These are phyloP conservation scores for Perizoma affinitatum DNA, from an alignment of 2,888 invertebrate species.

Conservation along the genomic window DNA sequence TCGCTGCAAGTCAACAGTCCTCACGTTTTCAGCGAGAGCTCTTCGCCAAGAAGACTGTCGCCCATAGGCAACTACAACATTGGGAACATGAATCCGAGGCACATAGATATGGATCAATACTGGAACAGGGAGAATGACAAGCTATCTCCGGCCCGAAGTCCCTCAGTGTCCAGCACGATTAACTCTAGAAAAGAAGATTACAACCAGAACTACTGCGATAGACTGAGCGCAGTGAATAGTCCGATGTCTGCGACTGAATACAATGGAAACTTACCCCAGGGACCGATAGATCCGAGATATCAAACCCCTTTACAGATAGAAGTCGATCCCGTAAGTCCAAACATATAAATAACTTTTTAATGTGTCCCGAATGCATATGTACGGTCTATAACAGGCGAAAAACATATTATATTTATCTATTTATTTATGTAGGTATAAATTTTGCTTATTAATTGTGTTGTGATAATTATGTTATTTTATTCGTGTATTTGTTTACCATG, in stretches of 20 bases:
- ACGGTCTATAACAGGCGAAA: slow-evolving; percentile 26
- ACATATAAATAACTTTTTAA: slow-evolving; percentile 41
- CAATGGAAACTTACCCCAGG: slow-evolving; percentile 69
- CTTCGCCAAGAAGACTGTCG: slow-evolving; percentile 72
- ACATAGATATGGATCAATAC: slow-evolving; percentile 73
- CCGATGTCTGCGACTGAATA: slow-evolving; percentile 65
- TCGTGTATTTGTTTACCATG: slow-evolving; percentile 22
- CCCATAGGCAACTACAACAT: slow-evolving; percentile 79
- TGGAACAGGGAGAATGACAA: slow-evolving; percentile 71
- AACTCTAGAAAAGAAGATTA: slow-evolving; percentile 73
- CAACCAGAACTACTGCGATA: slow-evolving; percentile 75
- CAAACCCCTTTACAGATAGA: slow-evolving; percentile 85
- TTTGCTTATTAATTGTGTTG: slow-evolving; percentile 25
- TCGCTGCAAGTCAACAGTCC: slow-evolving; percentile 67
- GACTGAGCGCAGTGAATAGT: slow-evolving; percentile 65
- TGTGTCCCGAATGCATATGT: slow-evolving; percentile 41
- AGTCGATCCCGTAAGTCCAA: slow-evolving; percentile 87
- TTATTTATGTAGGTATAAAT: background rate
- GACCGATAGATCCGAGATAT: slow-evolving; percentile 66
- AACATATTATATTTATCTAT: slow-evolving; percentile 20
- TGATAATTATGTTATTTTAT: slow-evolving; percentile 18
- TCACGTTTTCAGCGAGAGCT: slow-evolving; percentile 73
- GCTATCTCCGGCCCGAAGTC: slow-evolving; percentile 61
- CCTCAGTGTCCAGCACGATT: slow-evolving; percentile 60
- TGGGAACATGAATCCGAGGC: slow-evolving; percentile 81